These are phyloP conservation scores for Porites evermanni DNA, from an alignment of 92 coral and sea anemone species.

Conservation along the genomic window DNA sequence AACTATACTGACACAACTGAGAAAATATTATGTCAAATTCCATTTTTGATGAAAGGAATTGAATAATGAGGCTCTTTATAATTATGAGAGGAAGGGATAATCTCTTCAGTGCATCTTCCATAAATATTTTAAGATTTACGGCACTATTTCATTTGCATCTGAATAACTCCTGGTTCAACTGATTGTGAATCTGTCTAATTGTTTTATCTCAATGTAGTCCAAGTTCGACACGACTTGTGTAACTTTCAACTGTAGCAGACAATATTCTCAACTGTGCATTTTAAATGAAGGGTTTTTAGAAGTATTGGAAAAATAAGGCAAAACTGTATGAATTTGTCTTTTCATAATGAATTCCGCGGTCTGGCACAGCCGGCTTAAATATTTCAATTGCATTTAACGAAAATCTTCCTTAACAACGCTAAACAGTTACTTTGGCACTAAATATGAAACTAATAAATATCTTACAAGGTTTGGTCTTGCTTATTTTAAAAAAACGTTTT, in stretches of 20 bases:
- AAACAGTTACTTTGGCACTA: slow-evolving; percentile 27
- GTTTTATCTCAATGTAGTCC: slow-evolving; percentile 8
- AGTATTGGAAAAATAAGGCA: background rate
- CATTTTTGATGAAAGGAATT: background rate
- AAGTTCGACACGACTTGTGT: slow-evolving; percentile 8
- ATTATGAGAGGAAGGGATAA: background rate
- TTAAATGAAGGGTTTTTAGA: background rate
- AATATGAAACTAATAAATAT: background rate
- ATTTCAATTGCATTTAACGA: background rate
- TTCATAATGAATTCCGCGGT: background rate
- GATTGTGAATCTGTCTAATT: slow-evolving; percentile 15
- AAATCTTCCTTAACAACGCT: slow-evolving; percentile 37
- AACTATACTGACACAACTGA: background rate
- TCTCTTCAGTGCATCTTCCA: slow-evolving; percentile 26
- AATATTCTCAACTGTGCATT: background rate
- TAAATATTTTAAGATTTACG: slow-evolving; percentile 68
- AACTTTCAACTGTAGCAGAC: background rate
- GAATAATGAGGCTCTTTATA: background rate
- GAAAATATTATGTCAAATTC: background rate
- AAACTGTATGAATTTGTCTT: background rate
- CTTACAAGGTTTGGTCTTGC: background rate
- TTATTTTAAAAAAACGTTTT: background rate
- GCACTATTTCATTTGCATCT: slow-evolving; percentile 64
- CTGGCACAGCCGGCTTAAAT: background rate
- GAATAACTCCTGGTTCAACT: slow-evolving; percentile 6